Conservation (phyloP, 2,113 vertebrate species). For the Coreoperca whiteheadi region DNA sequence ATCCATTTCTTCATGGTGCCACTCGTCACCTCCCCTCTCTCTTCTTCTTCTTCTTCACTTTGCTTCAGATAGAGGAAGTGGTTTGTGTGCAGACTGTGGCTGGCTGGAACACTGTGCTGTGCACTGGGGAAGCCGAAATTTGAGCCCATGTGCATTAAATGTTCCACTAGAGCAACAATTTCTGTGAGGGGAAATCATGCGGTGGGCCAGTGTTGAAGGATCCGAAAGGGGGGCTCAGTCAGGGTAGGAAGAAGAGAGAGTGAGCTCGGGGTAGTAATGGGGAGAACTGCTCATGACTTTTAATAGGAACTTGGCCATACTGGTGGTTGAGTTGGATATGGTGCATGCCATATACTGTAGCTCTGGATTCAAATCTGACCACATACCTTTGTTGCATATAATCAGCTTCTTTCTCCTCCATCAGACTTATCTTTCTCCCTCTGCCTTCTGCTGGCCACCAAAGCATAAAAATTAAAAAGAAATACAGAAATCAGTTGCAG, state of each 20-base stretch:
- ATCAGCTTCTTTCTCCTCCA: not conserved
- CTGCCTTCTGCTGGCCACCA: constrained; percentile 21
- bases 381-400: constrained; percentile 27
- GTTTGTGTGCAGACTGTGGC: constrained; percentile 82
- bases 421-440: constrained; percentile 21
- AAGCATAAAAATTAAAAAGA: not conserved
- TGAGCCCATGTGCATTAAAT: constrained; percentile 82
- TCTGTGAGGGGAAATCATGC: constrained; percentile 76
- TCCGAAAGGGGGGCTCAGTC: constrained; percentile 20
- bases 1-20: not conserved
- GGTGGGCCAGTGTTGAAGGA: constrained; percentile 57
- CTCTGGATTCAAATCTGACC: constrained; percentile 7
- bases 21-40: not conserved
- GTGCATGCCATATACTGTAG: not conserved
- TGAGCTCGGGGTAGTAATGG: not conserved
- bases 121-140: constrained; percentile 76
- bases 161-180: constrained; percentile 85
- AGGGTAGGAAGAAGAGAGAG: constrained; percentile 15
- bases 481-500: not conserved
- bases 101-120: constrained; percentile 73
- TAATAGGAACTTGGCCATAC: constrained; percentile 28
- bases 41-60: constrained; percentile 53
- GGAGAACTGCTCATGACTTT: constrained; percentile 16
- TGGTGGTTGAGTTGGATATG: constrained; percentile 15
- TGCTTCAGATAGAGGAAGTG: constrained; percentile 77